Conservation (phyloP, 2,113 vertebrate genomes). For the Paratilapia polleni region DNA sequence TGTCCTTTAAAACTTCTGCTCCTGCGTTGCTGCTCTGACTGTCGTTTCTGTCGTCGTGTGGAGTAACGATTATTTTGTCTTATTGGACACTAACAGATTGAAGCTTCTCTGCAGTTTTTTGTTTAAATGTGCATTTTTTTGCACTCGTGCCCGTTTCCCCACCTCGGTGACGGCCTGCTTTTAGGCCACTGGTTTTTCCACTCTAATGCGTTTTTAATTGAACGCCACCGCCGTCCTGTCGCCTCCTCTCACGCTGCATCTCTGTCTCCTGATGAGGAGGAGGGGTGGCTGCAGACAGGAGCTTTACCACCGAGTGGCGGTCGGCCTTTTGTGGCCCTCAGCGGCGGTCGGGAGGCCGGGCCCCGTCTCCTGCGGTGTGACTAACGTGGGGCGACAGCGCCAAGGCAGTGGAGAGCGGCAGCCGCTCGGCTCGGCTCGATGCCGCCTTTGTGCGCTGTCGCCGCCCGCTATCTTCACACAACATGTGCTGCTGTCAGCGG, state of each 20-base stretch:
- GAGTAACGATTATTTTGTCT: too few species aligned
- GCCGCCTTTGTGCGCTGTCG: conserved; percentile 59
- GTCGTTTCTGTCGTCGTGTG: too few species aligned
- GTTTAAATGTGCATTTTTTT: background rate
- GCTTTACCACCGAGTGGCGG: background rate
- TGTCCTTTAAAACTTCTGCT: too few species aligned
- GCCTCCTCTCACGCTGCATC: conserved; percentile 21
- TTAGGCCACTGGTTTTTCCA: background rate
- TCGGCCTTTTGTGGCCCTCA: conserved; percentile 60
- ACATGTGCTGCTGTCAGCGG: conserved; percentile 65
- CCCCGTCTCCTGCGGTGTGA: conserved; percentile 74
- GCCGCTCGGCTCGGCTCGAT: conserved; percentile 50
- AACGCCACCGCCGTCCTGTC: background rate
- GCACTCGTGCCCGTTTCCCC: background rate
- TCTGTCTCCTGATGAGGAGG: background rate
- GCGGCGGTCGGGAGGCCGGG: background rate
- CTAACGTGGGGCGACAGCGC: conserved; percentile 77
- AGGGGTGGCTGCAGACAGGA: background rate
- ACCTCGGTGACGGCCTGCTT: background rate
- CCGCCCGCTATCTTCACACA: conserved; percentile 72
- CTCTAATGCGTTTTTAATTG: conserved; percentile 58
- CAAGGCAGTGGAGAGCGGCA: conserved; percentile 62
- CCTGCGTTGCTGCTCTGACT: too few species aligned
- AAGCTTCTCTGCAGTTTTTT: background rate
- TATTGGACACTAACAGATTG: too few species aligned